Evolutionary conservation across 2,888 invertebrate species (phyloP), one percentile per base, ranked within the genome.

Genomic region (Dermolepida albohirtum): DNA sequence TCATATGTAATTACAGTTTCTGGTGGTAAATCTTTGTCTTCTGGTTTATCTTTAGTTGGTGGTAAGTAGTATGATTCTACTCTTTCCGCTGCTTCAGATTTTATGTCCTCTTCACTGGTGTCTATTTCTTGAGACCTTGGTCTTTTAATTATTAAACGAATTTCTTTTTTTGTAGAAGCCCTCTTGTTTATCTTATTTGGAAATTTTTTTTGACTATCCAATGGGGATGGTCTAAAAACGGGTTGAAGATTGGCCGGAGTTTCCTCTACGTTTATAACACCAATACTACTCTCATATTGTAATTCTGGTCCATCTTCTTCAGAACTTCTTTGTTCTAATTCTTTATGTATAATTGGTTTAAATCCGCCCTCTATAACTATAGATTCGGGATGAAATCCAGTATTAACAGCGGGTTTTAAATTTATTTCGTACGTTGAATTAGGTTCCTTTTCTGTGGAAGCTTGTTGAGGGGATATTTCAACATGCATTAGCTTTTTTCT

Each of bases 311-410:
- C 79, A 16, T 71, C 74, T 27, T 76, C 78, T 72, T 69, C 80
- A 72, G 71, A 83, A 55, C 87, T 85, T 74, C 87, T 84, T 65
- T 88, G 87, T 79, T 88, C 86, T 22, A 84, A 83, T 54, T 86
- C 83, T 79, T 87, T 88, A 22, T 64, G 73, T 63, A 91, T 87
- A 17, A 94, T 94, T 0, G 95, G 94, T 72, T 90, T 92, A 77
- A 95, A 95, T 0, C 94, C 94, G 67, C 92, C 90, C 83, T 95
- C 94, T 11, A 94, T 90, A 0, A 94, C 90, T 5, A 95, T 90
- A 0, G 92, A 90, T 73, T 90, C 90, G 0, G 94, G 93, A 79
- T 92, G 89, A 74, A 95, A 95, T 0, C 93, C 93, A 1, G 90
- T 90, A 74, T 92, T 92, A 0, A 89, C 82, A 0, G 92, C 92